Conservation (phyloP, 2,113 vertebrate species). For the Chamaea fasciata region DNA sequence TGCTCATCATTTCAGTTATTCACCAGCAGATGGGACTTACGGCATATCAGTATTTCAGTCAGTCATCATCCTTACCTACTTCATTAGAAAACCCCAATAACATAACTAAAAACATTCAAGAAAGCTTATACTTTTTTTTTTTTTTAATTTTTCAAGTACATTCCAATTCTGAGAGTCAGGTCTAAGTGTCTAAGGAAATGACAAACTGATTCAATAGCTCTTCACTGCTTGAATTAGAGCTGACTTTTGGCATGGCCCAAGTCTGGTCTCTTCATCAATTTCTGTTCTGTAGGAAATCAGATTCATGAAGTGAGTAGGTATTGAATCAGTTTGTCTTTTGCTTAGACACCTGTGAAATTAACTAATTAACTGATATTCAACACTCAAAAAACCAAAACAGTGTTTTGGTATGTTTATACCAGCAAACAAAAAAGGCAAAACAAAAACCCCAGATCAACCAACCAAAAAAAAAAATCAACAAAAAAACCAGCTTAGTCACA, state of each 20-base stretch:
- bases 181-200: neutral
- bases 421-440: neutral
- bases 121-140: neutral
- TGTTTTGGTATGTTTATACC: no score
- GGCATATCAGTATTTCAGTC: neutral
- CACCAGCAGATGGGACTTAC: neutral
- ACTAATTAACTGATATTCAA: neutral
- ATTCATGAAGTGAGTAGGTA: neutral
- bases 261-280: neutral
- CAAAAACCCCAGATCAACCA: neutral
- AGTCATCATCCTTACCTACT: neutral
- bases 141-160: neutral
- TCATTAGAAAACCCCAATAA: neutral
- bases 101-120: neutral
- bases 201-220: neutral
- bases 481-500: rapidly evolving
- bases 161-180: neutral
- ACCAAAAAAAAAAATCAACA: neutral
- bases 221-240: neutral
- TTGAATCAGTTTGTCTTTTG: neutral
- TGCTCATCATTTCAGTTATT: slow-evolving; percentile 51
- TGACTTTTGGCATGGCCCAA: neutral
- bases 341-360: neutral
- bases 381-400: neutral
- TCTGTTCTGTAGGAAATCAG: neutral